Conservation (phyloP, 2,888 invertebrate genomes). For the Metalampra italica region DNA sequence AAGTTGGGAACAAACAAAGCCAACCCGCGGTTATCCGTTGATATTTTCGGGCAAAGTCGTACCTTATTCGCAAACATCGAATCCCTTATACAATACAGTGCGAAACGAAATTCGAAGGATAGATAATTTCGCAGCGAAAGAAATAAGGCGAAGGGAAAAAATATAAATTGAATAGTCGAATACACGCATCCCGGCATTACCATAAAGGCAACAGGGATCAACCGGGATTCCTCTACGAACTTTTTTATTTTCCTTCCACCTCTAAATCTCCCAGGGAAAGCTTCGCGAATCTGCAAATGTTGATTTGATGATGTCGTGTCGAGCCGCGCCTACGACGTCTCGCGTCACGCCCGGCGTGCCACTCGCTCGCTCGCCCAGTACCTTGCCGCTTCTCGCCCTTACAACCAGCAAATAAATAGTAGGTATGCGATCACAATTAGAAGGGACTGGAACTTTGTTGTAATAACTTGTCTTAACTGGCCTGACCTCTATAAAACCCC, state of each 20-base stretch:
- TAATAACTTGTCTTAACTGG: too few relatives aligned
- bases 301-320: slow-evolving; percentile 74
- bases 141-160: slow-evolving; percentile 75
- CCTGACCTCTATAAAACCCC: too few relatives aligned
- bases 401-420: too few relatives aligned
- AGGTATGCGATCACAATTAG: too few relatives aligned
- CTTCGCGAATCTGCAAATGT: slow-evolving; percentile 79
- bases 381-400: too few relatives aligned
- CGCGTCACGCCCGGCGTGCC: not conserved
- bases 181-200: slow-evolving; percentile 78
- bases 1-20: slow-evolving; percentile 76
- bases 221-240: slow-evolving; percentile 76
- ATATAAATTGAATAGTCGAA: slow-evolving; percentile 79
- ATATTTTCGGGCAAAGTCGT: slow-evolving; percentile 70
- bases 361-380: too few relatives aligned
- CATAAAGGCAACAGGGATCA: slow-evolving; percentile 78
- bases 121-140: slow-evolving; percentile 75
- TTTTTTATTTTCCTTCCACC: slow-evolving; percentile 79
- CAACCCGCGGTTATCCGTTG: slow-evolving; percentile 73
- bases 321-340: slow-evolving; percentile 3
- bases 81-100: slow-evolving; percentile 76
- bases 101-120: slow-evolving; percentile 77
- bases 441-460: too few relatives aligned
- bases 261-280: slow-evolving; percentile 76
- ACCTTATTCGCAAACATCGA: slow-evolving; percentile 77